Evolutionary conservation across 1,140 invertebrate species (phyloP), one percentile per base, ranked within the genome.

Genomic region (Nasonia vitripennis): DNA sequence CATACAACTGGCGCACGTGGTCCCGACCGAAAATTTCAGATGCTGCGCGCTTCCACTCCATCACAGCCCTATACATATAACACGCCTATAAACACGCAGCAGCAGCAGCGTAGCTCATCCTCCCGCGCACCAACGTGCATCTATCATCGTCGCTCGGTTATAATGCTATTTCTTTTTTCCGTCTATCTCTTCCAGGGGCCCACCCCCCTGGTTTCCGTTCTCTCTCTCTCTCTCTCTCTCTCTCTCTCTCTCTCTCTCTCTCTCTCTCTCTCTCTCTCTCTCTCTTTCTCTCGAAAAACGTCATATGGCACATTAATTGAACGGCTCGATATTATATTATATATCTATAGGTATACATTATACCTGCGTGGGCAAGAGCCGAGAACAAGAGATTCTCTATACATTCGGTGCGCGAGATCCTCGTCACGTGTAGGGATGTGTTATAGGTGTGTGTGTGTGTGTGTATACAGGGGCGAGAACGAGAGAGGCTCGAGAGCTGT

Each of bases 291-390:
- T 62, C 55, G 55, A 62, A 67, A 86, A 87, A 86, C 88, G 88
- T 89, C 88, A 89, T 89, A 87, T 89, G 88, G 88, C 75, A 71
- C 85, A 87, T 89, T 89, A 88, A 88, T 89, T 84, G 86, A 84
- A 86, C 51, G 17, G 14, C 55, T 3, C 55, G 55, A n/a, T 62
- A n/a, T 45, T 45, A 45, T 45, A 27, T 27, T 27, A 27, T 27
- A 27, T 27, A 45, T 62, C 20, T 62, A n/a, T 62, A n/a, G 20
- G 4, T 62, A 62, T 62, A 62, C 20, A 80, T 51, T 27, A 71
- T 73, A 73, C 27, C 10, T 73, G 27, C 5, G 27, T 37, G 27
- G 34, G 10, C 12, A 37, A 71, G 11, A 71, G 68, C 17, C 48
- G 48, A 51, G 48, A 51, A 51, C 48, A 51, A 51, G 48, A 51